Evolutionary conservation across 2,797 vertebrate genomes (phyloP).

Genomic region (Odontamblyopus lacepedii): DNA sequence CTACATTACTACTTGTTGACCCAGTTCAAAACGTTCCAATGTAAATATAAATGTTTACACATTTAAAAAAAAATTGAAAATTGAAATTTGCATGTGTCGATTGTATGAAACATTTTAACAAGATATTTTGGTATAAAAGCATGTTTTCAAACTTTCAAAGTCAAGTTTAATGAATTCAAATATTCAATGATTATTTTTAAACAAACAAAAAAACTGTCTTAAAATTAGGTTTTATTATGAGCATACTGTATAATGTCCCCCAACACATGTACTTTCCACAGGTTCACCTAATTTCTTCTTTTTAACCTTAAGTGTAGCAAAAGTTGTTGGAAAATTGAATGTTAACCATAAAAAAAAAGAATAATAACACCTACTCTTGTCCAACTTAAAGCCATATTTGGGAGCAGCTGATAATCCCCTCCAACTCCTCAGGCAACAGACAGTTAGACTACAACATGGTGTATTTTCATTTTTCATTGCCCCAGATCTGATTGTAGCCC

Average conservation of each 20-base stretch:
- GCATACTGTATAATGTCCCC: background rate
- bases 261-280: background rate
- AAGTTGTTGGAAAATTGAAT: background rate
- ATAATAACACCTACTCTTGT: constrained; percentile 18
- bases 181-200: background rate
- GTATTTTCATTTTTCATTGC: constrained; percentile 62
- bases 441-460: constrained; percentile 50
- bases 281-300: background rate
- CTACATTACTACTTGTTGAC: constrained; percentile 23
- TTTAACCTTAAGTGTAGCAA: background rate
- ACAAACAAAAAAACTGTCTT: too few species aligned
- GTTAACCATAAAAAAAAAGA: background rate
- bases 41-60: background rate
- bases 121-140: background rate
- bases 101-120: background rate
- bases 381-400: constrained; percentile 52
- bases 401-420: constrained; percentile 38
- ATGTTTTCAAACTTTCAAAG: background rate
- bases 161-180: background rate
- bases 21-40: background rate
- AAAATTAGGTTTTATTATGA: background rate
- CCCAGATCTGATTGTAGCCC: constrained; percentile 71
- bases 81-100: too few species aligned
- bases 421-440: constrained; percentile 50
- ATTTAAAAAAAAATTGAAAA: background rate